Conservation (phyloP, 2,113 vertebrate species). For the Lophotis ruficrista region DNA sequence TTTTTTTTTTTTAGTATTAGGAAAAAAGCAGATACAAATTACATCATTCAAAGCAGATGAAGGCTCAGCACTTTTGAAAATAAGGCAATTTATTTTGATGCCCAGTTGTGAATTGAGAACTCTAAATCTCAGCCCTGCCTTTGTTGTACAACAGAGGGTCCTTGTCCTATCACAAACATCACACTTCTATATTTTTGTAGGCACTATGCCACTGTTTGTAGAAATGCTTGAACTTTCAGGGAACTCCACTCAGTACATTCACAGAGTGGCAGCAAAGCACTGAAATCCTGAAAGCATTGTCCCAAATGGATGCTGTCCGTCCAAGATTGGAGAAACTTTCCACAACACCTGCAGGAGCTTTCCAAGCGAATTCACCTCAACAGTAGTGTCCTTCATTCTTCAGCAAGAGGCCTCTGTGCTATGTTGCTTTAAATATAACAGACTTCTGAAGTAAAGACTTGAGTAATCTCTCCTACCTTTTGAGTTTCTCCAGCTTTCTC, state of each 20-base stretch:
- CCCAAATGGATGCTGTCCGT: accelerated
- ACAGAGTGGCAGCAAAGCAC: not conserved
- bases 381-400: not conserved
- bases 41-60: not conserved
- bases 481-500: not conserved
- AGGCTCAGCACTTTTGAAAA: not conserved
- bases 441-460: not conserved
- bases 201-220: not conserved
- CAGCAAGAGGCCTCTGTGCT: not conserved
- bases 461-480: not conserved
- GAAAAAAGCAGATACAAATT: not conserved
- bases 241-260: not conserved
- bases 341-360: not conserved
- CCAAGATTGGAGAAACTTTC: not conserved
- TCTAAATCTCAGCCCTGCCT: not conserved
- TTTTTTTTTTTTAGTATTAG: not conserved
- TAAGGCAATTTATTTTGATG: not conserved
- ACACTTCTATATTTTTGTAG: not conserved
- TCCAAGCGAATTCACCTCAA: not conserved
- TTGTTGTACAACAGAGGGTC: not conserved
- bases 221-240: not conserved
- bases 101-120: not conserved
- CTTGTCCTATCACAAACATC: not conserved
- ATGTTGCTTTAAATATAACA: not conserved
- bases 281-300: not conserved